A percentile compares a stretch with the other conserved stretches of the same genome.
These are phyloP conservation scores for Druon quercuslanigerum DNA, from an alignment of 1,140 invertebrate species.

Conservation along the genomic window DNA sequence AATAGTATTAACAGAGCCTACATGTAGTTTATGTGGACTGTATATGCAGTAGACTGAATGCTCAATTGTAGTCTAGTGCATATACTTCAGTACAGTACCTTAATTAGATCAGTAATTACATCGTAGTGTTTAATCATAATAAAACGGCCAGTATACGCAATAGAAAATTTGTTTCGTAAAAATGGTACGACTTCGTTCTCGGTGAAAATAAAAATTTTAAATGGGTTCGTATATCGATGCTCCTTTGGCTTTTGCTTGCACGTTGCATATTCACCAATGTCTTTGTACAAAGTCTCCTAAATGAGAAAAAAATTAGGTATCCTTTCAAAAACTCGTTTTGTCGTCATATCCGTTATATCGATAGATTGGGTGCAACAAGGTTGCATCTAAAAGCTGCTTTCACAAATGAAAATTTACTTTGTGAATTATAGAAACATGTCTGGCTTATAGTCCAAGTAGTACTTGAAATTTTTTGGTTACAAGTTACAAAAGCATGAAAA, in stretches of 20 bases:
- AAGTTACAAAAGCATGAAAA: too few species aligned
- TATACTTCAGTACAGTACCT: constrained; percentile 36
- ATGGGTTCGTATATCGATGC: neutral
- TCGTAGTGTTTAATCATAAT: constrained; percentile 33
- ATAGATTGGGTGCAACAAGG: too few species aligned
- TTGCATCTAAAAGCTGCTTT: too few species aligned
- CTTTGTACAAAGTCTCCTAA: neutral
- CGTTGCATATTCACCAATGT: neutral
- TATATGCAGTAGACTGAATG: constrained; percentile 41
- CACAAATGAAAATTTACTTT: too few species aligned
- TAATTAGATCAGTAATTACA: constrained; percentile 40
- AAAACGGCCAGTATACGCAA: constrained; percentile 32
- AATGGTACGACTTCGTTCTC: constrained; percentile 23
- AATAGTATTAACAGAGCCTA: constrained; percentile 66
- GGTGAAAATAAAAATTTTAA: constrained; percentile 12
- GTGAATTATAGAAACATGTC: too few species aligned
- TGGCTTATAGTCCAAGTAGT: too few species aligned
- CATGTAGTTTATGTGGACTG: constrained; percentile 56
- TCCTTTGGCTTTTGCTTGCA: constrained; percentile 17
- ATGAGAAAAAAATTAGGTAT: neutral
- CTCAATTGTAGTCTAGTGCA: constrained; percentile 41
- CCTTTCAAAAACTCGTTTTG: too few species aligned
- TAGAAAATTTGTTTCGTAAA: constrained; percentile 34
- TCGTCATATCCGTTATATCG: too few species aligned
- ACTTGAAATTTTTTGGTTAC: too few species aligned